phyloP scores from a whole-genome alignment of 2,113 vertebrate species.

The Felis catus region F.catus_Fca126_mat1.0 CM031412.1:108845001-108845500 shows the following conservation, averaged over 20 bases:
- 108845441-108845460: background rate
- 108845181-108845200: background rate
- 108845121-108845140: background rate
- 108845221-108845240: background rate
- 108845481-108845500: background rate
- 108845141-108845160: background rate
- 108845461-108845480: background rate
- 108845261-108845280: background rate
- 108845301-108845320: background rate
- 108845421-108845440: background rate
- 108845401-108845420: background rate
- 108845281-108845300: background rate
- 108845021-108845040: background rate
- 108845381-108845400: background rate
- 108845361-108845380: background rate
- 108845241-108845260: background rate
- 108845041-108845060: background rate
- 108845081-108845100: background rate
- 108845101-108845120: background rate
- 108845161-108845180: background rate
- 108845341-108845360: too few relatives aligned
- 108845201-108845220: background rate
- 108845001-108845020: constrained; percentile 51
- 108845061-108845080: background rate
- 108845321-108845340: background rate